A percentile compares a stretch with the other conserved stretches of the same genome.
phyloP scores from a whole-genome alignment of 2,113 vertebrate species.

The Anas platyrhynchos region DNA sequence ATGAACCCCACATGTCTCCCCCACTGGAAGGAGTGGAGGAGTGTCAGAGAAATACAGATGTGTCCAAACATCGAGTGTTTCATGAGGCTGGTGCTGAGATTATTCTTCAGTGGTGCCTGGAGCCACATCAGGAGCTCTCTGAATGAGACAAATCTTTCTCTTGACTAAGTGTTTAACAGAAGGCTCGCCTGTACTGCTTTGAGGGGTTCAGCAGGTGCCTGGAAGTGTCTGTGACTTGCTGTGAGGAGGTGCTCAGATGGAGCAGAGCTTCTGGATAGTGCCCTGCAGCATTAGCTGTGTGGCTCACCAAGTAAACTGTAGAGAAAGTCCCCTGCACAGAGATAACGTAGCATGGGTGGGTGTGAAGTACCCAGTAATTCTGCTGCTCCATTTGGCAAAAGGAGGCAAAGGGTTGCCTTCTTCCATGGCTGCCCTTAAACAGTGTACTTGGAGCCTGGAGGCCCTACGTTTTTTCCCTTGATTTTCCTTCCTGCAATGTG shows the following conservation, averaged over 20 bases:
- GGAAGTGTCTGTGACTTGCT: neutral
- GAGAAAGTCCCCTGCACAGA: neutral
- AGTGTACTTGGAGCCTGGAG: neutral
- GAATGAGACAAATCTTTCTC: neutral
- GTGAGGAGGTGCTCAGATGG: neutral
- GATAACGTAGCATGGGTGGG: neutral
- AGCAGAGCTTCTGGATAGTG: neutral
- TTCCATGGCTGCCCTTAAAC: neutral
- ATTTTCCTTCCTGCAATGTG: neutral
- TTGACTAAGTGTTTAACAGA: neutral
- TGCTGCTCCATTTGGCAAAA: neutral
- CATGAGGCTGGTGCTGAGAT: neutral
- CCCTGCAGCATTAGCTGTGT: neutral
- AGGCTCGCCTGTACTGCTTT: neutral
- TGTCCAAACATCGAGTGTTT: accelerated
- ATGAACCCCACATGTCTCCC: neutral
- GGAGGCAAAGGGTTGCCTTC: too few species aligned
- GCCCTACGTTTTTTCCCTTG: neutral
- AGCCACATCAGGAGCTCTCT: neutral
- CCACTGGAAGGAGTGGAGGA: neutral
- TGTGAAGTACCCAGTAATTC: neutral
- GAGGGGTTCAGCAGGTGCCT: neutral
- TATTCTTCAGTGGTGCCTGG: neutral
- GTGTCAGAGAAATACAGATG: neutral
- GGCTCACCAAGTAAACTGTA: neutral